Evolutionary conservation across 2,888 invertebrate genomes (phyloP).

Genomic region (Drosophila lutescens): DNA sequence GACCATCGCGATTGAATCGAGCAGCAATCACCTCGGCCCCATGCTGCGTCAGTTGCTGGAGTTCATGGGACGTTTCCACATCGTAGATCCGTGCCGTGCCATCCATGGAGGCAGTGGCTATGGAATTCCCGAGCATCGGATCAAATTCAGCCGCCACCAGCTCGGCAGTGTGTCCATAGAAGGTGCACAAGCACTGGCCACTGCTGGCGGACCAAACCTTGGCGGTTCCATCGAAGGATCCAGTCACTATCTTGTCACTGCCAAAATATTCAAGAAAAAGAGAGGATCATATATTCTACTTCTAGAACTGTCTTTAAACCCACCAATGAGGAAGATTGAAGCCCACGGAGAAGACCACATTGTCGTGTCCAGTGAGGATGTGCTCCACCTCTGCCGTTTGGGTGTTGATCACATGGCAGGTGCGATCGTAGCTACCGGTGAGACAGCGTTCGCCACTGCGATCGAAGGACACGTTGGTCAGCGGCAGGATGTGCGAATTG

Average conservation of each 20-base stretch:
- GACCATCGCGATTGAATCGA: slow-evolving; percentile 89
- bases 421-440: slow-evolving; percentile 93
- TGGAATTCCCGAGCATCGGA: slow-evolving; percentile 85
- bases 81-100: slow-evolving; percentile 90
- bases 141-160: slow-evolving; percentile 90
- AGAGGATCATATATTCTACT: no score
- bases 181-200: slow-evolving; percentile 88
- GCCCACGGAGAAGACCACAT: slow-evolving; percentile 92
- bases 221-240: slow-evolving; percentile 92
- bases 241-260: slow-evolving; percentile 90
- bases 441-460: slow-evolving; percentile 90
- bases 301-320: not conserved
- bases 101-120: slow-evolving; percentile 92
- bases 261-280: not conserved
- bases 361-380: slow-evolving; percentile 90
- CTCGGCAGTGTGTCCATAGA: slow-evolving; percentile 91
- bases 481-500: slow-evolving; percentile 88
- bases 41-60: slow-evolving; percentile 88
- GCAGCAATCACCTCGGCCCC: slow-evolving; percentile 91
- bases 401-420: slow-evolving; percentile 92
- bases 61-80: slow-evolving; percentile 87
- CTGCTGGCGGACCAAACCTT: slow-evolving; percentile 89
- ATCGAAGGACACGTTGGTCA: slow-evolving; percentile 90
- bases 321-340: slow-evolving; percentile 90
- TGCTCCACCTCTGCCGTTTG: slow-evolving; percentile 88